Conservation (phyloP, 2,113 vertebrate species). For the Mugil cephalus region DNA sequence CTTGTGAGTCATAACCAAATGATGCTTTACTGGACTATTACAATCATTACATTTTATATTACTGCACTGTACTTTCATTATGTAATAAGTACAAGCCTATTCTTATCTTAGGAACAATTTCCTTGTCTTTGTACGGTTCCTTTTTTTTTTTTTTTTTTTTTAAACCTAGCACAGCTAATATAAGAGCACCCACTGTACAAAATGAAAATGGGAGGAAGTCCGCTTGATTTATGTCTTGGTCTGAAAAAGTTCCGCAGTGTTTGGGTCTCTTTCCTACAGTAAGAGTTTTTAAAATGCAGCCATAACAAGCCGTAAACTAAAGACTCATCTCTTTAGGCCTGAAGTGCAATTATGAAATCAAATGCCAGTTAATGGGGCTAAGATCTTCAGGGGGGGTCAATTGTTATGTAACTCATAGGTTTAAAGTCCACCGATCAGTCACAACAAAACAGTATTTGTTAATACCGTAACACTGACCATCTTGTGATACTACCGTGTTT, state of each 20-base stretch:
- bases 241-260: constrained; percentile 47
- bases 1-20: not conserved
- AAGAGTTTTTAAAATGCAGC: constrained; percentile 42
- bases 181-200: constrained; percentile 28
- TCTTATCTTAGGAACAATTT: constrained; percentile 14
- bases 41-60: not conserved
- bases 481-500: too few species aligned
- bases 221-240: constrained; percentile 56
- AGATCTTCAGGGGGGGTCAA: too few species aligned
- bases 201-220: constrained; percentile 30
- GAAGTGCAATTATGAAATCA: constrained; percentile 23
- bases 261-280: constrained; percentile 18
- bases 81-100: not conserved
- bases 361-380: constrained; percentile 3
- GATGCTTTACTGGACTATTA: not conserved
- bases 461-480: too few species aligned
- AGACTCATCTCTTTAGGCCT: constrained; percentile 35
- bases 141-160: too few species aligned
- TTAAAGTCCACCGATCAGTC: too few species aligned
- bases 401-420: too few species aligned
- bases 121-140: constrained; percentile 5
- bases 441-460: too few species aligned
- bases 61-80: constrained; percentile 14
- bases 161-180: constrained; percentile 30
- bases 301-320: too few species aligned